Conservation (phyloP, 2,888 invertebrate genomes). For the Tenthredo distinguenda region DNA sequence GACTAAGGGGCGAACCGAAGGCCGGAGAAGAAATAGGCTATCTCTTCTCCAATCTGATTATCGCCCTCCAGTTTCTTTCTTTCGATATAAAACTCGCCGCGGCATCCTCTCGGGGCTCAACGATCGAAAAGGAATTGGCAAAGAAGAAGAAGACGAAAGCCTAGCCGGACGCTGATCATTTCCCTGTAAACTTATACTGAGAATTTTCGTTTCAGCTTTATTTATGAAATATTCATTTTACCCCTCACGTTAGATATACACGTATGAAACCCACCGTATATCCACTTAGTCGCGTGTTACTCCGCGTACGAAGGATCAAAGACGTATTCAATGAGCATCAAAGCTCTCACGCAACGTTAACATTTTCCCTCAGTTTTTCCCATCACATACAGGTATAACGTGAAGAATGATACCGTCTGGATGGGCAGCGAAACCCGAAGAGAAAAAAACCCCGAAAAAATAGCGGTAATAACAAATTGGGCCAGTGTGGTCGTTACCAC, state of each 20-base stretch:
- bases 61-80: conserved; percentile 21
- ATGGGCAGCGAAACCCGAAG: neutral
- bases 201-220: neutral
- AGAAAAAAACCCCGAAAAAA: neutral
- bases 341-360: neutral
- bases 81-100: conserved; percentile 10
- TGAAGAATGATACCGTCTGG: neutral
- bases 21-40: conserved; percentile 43
- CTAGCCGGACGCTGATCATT: neutral
- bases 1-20: neutral
- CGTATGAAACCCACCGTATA: neutral
- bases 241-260: neutral
- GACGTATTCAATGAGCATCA: neutral
- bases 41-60: conserved; percentile 39
- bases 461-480: conserved; percentile 41
- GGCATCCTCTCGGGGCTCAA: neutral
- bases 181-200: neutral
- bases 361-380: neutral
- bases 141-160: neutral
- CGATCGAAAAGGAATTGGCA: conserved; percentile 3
- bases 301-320: conserved; percentile 9
- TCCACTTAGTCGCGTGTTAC: neutral
- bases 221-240: neutral
- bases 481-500: conserved; percentile 31
- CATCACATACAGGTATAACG: neutral